Percentiles rank a stretch among this genome's conserved stretches.
phyloP scores from a whole-genome alignment of 2,113 vertebrate genomes.

The Nannobrachium achirus region DNA sequence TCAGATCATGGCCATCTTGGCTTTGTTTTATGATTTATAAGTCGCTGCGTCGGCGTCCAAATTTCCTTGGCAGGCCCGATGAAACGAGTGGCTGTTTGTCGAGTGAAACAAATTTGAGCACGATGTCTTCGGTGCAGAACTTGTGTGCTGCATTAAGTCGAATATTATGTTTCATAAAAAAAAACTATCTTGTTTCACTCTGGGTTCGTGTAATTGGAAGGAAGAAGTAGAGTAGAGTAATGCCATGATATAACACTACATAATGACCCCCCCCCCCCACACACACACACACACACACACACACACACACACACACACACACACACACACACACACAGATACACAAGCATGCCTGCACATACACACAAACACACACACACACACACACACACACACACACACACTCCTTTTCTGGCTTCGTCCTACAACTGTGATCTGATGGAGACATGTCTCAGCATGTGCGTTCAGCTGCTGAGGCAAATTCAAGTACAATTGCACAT shows the following conservation, averaged over 20 bases:
- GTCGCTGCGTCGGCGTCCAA: background rate
- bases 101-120: slow-evolving; percentile 18
- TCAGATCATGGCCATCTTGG: slow-evolving; percentile 25
- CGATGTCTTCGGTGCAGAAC: background rate
- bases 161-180: no score
- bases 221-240: slow-evolving; percentile 8
- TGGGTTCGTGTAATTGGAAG: no score
- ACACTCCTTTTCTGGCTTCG: slow-evolving; percentile 1
- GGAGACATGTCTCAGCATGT: slow-evolving; percentile 55
- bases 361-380: slow-evolving; percentile 16
- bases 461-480: slow-evolving; percentile 37
- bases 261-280: slow-evolving; percentile 23
- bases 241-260: slow-evolving; percentile 23
- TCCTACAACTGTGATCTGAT: slow-evolving; percentile 29
- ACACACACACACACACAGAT: slow-evolving; percentile 6
- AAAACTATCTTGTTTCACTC: no score
- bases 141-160: slow-evolving; percentile 7
- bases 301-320: slow-evolving; percentile 20
- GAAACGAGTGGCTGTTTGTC: background rate
- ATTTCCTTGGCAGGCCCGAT: background rate
- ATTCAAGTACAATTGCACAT: slow-evolving; percentile 42
- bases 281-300: slow-evolving; percentile 19
- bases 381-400: slow-evolving; percentile 3
- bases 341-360: no score
- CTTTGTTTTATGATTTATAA: slow-evolving; percentile 25